Conservation (phyloP, 2,888 invertebrate genomes). For the Parnassius smintheus region DNA sequence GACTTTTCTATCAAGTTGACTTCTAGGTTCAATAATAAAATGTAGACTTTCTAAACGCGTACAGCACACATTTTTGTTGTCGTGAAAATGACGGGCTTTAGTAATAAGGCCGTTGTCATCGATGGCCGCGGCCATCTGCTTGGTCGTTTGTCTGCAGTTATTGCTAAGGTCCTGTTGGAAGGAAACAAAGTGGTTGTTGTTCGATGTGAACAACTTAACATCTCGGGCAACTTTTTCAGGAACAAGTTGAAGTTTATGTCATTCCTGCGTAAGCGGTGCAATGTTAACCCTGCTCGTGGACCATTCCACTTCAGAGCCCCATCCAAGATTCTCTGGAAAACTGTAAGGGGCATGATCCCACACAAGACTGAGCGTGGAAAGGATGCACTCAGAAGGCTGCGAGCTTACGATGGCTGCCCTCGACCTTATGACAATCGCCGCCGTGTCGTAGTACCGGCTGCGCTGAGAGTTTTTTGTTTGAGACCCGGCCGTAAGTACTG, state of each 20-base stretch:
- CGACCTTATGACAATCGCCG: slow-evolving; percentile 98
- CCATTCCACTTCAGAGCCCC: slow-evolving; percentile 99
- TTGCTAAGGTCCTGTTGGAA: slow-evolving; percentile 96
- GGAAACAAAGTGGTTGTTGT: slow-evolving; percentile 98
- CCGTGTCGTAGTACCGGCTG: slow-evolving; percentile 97
- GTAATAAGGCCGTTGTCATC: slow-evolving; percentile 98
- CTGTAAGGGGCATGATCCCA: slow-evolving; percentile 99
- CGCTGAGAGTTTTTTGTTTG: slow-evolving; percentile 95
- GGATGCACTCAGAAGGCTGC: slow-evolving; percentile 93
- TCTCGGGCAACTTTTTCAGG: slow-evolving; percentile 98
- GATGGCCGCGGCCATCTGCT: slow-evolving; percentile 99
- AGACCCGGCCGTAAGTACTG: slow-evolving; percentile 99
- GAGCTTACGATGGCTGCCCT: slow-evolving; percentile 98
- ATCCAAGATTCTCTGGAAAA: slow-evolving; percentile 97
- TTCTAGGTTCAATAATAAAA: no score
- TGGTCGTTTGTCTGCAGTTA: slow-evolving; percentile 96
- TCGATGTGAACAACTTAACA: slow-evolving; percentile 97
- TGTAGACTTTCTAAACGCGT: no score
- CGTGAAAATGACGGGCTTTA: no score
- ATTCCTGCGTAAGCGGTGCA: slow-evolving; percentile 98
- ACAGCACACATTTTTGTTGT: no score
- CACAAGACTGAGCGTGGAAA: slow-evolving; percentile 98
- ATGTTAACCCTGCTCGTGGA: slow-evolving; percentile 98
- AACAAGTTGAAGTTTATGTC: slow-evolving; percentile 98
- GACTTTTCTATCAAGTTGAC: no score